Evolutionary conservation across 2,888 invertebrate genomes (phyloP), one percentile per base, ranked within the genome.

Genomic region (Drosophila austrosaltans): DNA sequence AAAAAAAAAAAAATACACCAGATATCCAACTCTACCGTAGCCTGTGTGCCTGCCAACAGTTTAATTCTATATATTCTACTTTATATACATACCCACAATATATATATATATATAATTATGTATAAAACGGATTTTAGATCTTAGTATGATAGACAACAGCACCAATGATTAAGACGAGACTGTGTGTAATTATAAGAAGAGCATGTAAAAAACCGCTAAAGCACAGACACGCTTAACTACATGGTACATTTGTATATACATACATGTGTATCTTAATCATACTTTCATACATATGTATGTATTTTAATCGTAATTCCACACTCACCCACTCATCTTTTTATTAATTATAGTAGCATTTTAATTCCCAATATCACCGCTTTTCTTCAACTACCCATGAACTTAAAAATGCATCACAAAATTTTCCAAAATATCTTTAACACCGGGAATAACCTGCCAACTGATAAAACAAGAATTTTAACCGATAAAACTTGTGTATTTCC

Each of bases 11-110:
- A 53, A 62, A n/a, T n/a, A 30, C 53, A 62, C 22, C 59, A 20
- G 42, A 48, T 10, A 48, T 48, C 48, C 48, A 48, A 48, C 48
- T 48, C 48, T 25, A 48, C 48, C 48, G 48, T 48, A 48, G 48
- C 48, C 48, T 48, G 48, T 48, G 28, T 54, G 54, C 32, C n/a
- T 16, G 32, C 16, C 54, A 54, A 54, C 28, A 32, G 54, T 30
- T 32, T 3, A 32, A 54, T 28, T 54, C 28, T 30, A 54, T 54
- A 28, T 54, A 54, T n/a, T 7, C 30, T 48, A 48, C 7, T 20
- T 12, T 48, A 25, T 25, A 54, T 30, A 54, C n/a, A 12, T 16
- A 54, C 48, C 20, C 8, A 8, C 3, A 3, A 48, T 22, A 5
- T 48, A 48, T 22, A 10, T 48, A 48, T 48, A 2, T 20, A 20